phyloP scores from a whole-genome alignment of 2,113 vertebrate species.

The Mesitornis unicolor region DNA sequence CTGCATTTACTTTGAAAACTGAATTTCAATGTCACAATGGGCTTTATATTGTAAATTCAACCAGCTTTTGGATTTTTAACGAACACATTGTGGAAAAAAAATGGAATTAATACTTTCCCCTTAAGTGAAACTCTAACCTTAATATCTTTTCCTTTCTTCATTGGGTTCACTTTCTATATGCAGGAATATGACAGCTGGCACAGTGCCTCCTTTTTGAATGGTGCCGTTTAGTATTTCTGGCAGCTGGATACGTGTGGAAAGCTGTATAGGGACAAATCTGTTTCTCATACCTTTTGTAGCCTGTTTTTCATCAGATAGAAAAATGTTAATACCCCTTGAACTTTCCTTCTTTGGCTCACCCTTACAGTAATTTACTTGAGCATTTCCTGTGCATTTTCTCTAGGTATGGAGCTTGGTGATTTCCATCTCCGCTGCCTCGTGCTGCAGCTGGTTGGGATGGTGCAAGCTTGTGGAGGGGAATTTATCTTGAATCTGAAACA shows the following conservation, averaged over 20 bases:
- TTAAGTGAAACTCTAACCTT: background rate
- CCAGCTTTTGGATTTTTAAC: background rate
- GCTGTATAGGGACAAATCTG: background rate
- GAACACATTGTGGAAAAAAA: background rate
- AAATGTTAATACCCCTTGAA: slow-evolving; percentile 1
- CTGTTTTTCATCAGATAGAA: slow-evolving; percentile 12
- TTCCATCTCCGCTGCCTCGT: background rate
- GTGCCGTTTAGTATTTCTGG: background rate
- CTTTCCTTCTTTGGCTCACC: background rate
- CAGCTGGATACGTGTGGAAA: background rate
- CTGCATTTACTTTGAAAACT: background rate
- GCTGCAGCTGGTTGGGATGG: fast-evolving
- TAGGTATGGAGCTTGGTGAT: no score
- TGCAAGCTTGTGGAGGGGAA: background rate
- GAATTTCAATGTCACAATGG: background rate
- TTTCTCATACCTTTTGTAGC: slow-evolving; percentile 30
- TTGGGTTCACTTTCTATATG: background rate
- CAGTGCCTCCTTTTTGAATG: background rate
- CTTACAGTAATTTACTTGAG: background rate
- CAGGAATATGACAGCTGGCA: background rate
- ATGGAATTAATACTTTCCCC: background rate
- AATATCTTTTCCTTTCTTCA: background rate
- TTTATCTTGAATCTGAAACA: background rate
- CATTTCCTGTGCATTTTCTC: no score
- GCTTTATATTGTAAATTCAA: background rate